Percentiles rank a stretch among this genome's conserved stretches.
Evolutionary conservation across 2,888 invertebrate genomes (phyloP).

Genomic region (Buathra laborator): DNA sequence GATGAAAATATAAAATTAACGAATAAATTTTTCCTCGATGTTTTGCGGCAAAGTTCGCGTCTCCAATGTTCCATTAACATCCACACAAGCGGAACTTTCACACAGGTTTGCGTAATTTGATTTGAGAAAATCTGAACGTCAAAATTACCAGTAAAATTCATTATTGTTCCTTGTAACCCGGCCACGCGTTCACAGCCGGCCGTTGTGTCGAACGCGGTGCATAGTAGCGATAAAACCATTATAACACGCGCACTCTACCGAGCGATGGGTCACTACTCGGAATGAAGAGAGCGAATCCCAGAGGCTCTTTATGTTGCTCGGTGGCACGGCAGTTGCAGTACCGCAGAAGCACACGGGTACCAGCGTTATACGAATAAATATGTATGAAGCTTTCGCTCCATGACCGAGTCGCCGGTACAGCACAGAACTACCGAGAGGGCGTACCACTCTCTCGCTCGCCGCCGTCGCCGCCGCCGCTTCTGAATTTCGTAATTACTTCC

Average conservation of each 20-base stretch:
- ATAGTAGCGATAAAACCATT: slow-evolving; percentile 30
- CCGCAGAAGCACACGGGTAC: not conserved
- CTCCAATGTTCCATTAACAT: not conserved
- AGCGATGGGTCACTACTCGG: slow-evolving; percentile 13
- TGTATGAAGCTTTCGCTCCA: slow-evolving; percentile 29
- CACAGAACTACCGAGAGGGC: slow-evolving; percentile 10
- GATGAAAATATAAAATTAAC: not conserved
- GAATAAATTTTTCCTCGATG: not conserved
- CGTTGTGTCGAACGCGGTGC: slow-evolving; percentile 9
- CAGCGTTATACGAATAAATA: slow-evolving; percentile 46
- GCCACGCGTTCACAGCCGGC: not conserved
- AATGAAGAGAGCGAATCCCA: slow-evolving; percentile 39
- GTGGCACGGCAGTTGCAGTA: slow-evolving; percentile 5
- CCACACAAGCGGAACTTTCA: not conserved
- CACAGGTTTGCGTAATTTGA: not conserved
- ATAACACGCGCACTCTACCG: slow-evolving; percentile 5
- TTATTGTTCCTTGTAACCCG: not conserved
- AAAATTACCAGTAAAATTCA: slow-evolving; percentile 27
- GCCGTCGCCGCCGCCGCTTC: slow-evolving; percentile 9
- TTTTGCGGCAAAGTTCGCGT: not conserved
- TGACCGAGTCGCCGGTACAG: not conserved
- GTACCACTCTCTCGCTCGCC: slow-evolving; percentile 18
- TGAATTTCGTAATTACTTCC: slow-evolving; percentile 60
- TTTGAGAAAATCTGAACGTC: not conserved
- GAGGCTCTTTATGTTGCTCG: slow-evolving; percentile 19